Percentiles rank a stretch among this genome's conserved stretches.
Conservation (phyloP, 2,797 vertebrate genomes). For the Enteromius argenteus region DNA sequence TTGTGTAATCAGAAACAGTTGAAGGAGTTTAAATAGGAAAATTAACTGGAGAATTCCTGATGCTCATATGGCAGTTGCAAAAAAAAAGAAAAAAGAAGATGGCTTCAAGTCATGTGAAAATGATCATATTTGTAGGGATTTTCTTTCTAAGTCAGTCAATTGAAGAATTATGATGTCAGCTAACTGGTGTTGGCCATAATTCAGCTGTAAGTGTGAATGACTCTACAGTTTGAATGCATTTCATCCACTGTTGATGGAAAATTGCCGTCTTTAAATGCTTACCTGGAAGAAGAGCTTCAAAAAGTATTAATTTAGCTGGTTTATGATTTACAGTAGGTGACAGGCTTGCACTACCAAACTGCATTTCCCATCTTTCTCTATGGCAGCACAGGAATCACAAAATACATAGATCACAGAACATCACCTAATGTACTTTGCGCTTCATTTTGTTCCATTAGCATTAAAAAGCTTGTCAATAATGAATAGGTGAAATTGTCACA, state of each 20-base stretch:
- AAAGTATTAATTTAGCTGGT: background rate
- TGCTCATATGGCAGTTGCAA: too few relatives aligned
- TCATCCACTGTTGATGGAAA: background rate
- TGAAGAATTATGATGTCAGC: background rate
- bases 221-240: conserved; percentile 4
- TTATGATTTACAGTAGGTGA: conserved; percentile 2
- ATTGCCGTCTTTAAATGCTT: background rate
- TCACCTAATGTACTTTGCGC: background rate
- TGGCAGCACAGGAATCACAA: background rate
- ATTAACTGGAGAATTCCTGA: too few relatives aligned
- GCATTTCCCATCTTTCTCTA: background rate
- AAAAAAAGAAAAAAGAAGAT: background rate
- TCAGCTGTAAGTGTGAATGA: background rate
- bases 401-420: conserved; percentile 3
- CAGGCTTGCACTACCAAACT: background rate
- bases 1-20: background rate
- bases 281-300: background rate
- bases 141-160: background rate
- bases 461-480: background rate
- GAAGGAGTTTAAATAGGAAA: background rate
- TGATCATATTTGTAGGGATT: background rate
- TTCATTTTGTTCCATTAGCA: background rate
- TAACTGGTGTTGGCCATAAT: background rate
- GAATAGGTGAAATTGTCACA: background rate
- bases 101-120: background rate